phyloP scores from a whole-genome alignment of 2,113 vertebrate species.

The Cepphus grylle region DNA sequence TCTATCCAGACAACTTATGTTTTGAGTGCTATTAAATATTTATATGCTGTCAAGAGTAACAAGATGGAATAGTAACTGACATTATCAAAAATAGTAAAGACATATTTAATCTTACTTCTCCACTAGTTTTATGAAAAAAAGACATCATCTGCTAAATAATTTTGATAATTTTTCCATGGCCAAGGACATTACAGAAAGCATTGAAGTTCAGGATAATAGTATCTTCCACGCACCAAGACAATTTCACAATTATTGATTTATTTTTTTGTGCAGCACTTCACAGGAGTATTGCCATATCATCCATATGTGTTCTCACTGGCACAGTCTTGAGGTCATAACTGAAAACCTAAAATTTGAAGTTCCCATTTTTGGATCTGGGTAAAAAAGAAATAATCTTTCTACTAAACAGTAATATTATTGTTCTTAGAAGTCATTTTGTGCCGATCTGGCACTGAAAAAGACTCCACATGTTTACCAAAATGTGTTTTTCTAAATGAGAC shows the following conservation, averaged over 20 bases:
- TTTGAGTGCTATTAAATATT: constrained; percentile 9
- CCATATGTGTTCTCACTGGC: not conserved
- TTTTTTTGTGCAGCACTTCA: not conserved
- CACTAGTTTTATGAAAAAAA: not conserved
- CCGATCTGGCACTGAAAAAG: not conserved
- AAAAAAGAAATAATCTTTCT: not conserved
- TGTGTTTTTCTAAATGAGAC: not conserved
- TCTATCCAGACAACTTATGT: not conserved
- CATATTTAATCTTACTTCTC: not conserved
- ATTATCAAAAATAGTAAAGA: not conserved
- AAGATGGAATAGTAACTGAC: not conserved
- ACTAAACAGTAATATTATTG: not conserved
- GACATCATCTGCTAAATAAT: not conserved
- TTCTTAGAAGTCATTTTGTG: not conserved
- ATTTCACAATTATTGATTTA: not conserved
- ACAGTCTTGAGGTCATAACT: not conserved
- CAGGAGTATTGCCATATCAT: not conserved
- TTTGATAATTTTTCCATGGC: not conserved
- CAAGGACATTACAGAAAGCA: not conserved
- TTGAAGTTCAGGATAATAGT: not conserved
- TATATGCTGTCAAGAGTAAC: not conserved
- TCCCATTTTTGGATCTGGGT: not conserved
- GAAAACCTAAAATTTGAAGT: not conserved
- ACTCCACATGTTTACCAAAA: not conserved
- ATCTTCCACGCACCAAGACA: not conserved